Base-by-base conservation (phyloP, 2,888 invertebrate species). In the Tillus elongatus region DNA sequence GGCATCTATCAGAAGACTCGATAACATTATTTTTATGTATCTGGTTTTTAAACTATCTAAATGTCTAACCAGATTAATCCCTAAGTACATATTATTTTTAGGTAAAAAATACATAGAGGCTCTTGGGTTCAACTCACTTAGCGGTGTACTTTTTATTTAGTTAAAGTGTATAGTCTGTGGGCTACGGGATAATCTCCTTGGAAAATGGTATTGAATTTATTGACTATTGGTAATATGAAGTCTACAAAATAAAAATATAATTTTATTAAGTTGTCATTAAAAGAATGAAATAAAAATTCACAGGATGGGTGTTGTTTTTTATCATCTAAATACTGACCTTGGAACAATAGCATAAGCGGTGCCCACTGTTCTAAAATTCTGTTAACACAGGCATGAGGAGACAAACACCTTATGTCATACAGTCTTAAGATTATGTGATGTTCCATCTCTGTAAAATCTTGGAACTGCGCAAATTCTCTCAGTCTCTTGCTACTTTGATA, bases 121-220 rank as follows among this genome's bases (percentile, higher is more conserved):
- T 15, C 24, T 30, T 16, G 39, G 29, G 15, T 42, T 42, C 8
- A 39, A n/a, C n/a, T n/a, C n/a, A n/a, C n/a, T n/a, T n/a, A n/a
- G n/a, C n/a, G n/a, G n/a, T n/a, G n/a, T n/a, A n/a, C n/a, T n/a
- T n/a, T n/a, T n/a, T n/a, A n/a, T n/a, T n/a, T n/a, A n/a, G n/a
- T n/a, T n/a, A n/a, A n/a, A n/a, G 13, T 13, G 14, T 33, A 10
- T 3, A 41, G 28, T 36, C 10, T 38, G 14, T 41, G 38, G 11
- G 33, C 30, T 16, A 39, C 36, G 15, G 42, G 39, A 39, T 42
- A 42, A 35, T 39, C 42, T 26, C 32, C 39, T 42, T 42, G 36
- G 35, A 42, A 41, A 28, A 39, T 39, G 12, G 29, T 31, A 29
- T 42, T 42, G 29, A 39, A 42, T 35, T 33, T 19, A 33, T 33